These are phyloP conservation scores for Heterodera carotae DNA, from an alignment of 1,140 invertebrate species.

Conservation along the genomic window DNA sequence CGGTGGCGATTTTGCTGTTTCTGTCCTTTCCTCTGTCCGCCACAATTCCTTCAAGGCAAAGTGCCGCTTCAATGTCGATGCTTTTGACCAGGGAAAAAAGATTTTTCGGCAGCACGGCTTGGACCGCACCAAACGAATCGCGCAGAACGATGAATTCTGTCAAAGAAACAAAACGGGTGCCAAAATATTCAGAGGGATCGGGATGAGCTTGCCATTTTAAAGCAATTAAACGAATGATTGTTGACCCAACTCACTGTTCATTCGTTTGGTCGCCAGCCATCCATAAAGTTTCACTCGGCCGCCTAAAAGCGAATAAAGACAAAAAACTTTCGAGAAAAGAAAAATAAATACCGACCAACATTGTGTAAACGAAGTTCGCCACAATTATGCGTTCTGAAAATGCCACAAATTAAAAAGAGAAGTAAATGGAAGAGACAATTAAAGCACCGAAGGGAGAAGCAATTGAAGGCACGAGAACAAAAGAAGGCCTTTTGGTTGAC, in stretches of 20 bases:
- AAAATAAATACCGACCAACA: conserved; percentile 38
- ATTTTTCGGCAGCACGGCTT: conserved; percentile 37
- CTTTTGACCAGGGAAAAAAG: conserved; percentile 16
- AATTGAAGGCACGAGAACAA: neutral
- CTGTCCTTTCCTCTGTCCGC: conserved; percentile 37
- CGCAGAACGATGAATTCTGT: conserved; percentile 43
- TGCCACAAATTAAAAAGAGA: neutral
- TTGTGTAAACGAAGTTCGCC: conserved; percentile 42
- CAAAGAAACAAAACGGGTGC: neutral
- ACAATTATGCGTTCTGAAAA: conserved; percentile 48
- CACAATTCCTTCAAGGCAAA: conserved; percentile 42
- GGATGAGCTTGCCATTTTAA: no score
- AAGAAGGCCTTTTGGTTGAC: no score
- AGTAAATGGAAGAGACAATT: neutral
- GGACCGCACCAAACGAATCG: conserved; percentile 45
- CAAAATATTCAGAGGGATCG: no score
- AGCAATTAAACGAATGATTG: no score
- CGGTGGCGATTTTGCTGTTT: conserved; percentile 49
- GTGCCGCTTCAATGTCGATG: conserved; percentile 35
- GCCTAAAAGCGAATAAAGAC: conserved; percentile 25
- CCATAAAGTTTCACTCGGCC: conserved; percentile 46
- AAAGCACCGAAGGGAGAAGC: neutral
- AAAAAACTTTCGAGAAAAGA: conserved; percentile 26
- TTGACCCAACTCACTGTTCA: conserved; percentile 38
- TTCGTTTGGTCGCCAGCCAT: conserved; percentile 44